A percentile compares a stretch with the other conserved stretches of the same genome.
These are phyloP conservation scores for Dendrocincla fuliginosa DNA, from an alignment of 2,797 vertebrate genomes.

Conservation along the genomic window DNA sequence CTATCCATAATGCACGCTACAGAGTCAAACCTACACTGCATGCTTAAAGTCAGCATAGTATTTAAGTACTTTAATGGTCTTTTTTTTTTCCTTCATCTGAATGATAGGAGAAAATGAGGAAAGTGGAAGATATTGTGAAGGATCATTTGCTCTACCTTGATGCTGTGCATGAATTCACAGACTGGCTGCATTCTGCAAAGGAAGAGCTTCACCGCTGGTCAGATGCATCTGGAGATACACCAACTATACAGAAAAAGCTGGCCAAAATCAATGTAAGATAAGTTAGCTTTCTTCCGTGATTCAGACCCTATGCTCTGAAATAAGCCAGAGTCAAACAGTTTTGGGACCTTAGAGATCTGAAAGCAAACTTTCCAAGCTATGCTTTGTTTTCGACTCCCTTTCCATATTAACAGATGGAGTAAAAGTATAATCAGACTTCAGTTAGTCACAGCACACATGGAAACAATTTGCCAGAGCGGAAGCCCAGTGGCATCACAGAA, in stretches of 20 bases:
- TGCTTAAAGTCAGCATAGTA: neutral
- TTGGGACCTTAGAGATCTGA: neutral
- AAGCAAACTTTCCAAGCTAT: neutral
- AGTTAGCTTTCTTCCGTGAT: neutral
- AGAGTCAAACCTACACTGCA: neutral
- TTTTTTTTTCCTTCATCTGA: neutral
- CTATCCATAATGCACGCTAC: neutral
- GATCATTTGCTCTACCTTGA: constrained; percentile 93
- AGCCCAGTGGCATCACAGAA: neutral
- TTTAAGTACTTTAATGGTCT: neutral
- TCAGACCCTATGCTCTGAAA: neutral
- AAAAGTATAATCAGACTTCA: neutral
- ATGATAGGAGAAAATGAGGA: constrained; percentile 89
- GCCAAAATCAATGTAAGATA: constrained; percentile 88
- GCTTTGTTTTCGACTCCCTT: neutral
- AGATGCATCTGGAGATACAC: constrained; percentile 88
- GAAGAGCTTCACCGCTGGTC: constrained; percentile 98
- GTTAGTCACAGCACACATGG: neutral
- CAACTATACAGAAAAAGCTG: constrained; percentile 87
- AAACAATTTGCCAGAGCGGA: neutral
- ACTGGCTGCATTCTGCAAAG: constrained; percentile 95
- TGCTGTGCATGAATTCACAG: constrained; percentile 92
- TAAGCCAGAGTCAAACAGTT: neutral
- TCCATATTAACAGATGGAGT: neutral
- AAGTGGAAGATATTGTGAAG: constrained; percentile 88